Percentiles rank a stretch among this genome's conserved stretches.
Evolutionary conservation across 2,113 vertebrate species (phyloP).

Genomic region (Tor tambroides): DNA sequence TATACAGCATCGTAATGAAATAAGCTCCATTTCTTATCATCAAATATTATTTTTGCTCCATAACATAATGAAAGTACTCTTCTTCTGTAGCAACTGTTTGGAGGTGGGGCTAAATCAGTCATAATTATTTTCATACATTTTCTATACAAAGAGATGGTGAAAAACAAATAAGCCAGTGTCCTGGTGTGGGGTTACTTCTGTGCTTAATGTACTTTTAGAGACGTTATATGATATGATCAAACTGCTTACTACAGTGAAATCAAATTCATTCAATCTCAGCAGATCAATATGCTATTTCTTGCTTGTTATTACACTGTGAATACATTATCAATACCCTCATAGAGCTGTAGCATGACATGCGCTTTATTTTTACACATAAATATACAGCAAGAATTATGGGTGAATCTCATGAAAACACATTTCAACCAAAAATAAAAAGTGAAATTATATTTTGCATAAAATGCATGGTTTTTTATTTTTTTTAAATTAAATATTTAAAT

Average conservation of each 20-base stretch:
- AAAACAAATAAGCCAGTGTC: constrained; percentile 7
- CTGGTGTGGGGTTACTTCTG: constrained; percentile 31
- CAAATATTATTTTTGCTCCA: not conserved
- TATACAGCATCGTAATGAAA: not conserved
- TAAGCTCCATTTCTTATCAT: not conserved
- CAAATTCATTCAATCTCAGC: not conserved
- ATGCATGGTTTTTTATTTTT: too few relatives aligned
- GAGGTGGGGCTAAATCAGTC: not conserved
- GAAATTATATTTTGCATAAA: not conserved
- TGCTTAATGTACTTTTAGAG: not conserved
- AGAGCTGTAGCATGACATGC: not conserved
- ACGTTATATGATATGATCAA: not conserved
- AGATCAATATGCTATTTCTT: constrained; percentile 22
- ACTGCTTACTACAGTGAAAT: constrained; percentile 24
- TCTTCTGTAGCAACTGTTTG: not conserved
- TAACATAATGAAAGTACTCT: not conserved
- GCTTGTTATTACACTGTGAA: constrained; percentile 17
- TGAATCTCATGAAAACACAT: constrained; percentile 5
- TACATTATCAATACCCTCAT: not conserved
- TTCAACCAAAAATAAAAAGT: constrained; percentile 3
- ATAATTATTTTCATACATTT: constrained; percentile 24
- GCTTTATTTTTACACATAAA: constrained; percentile 2
- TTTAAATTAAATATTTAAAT: not conserved
- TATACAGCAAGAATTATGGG: not conserved
- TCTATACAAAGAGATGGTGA: constrained; percentile 16